Base-by-base conservation (phyloP, 2,888 invertebrate genomes). In the Tetragonula carbonaria region DNA sequence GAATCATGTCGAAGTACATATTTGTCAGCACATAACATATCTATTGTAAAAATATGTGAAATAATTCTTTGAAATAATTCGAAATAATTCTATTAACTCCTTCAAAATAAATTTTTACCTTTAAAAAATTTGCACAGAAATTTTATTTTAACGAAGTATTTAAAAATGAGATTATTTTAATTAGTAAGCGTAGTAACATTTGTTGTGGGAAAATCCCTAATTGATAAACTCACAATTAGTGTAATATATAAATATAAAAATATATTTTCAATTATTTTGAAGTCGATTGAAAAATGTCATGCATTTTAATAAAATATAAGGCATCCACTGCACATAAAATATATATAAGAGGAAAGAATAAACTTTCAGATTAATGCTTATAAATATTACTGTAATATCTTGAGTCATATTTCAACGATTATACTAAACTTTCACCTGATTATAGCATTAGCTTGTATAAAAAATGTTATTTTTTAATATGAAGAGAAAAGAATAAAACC, bases 401-500 rank as follows among this genome's bases (percentile, higher is more conserved):
- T 28, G 55, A 33, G 45, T 28, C 62, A 21, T 16, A 6, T 5
- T 16, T 79, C 51, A 57, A 57, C n/a, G 14, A 55, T 21, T 33
- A 16, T 45, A 38, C 74, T 51, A 80, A 75, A 80, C 55, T 66
- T 51, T 16, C 65, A 38, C n/a, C 13, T 55, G 50, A 76, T 76
- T 68, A 45, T 51, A n/a, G 33, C 59, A 11, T 33, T 71, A 71
- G 50, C 53, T 45, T 57, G 51, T 66, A 51, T 68, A 66, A 62
- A 38, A 72, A 79, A 63, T 71, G 70, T 74, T 79, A 77, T 80
- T 8, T 45, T 45, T 45, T 74, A 78, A 63, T 55, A 72, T 28
- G 75, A 72, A 77, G 74, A 33, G 63, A 28, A 76, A 74, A 74
- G 74, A 73, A 85, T 67, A 68, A 82, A 85, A 80, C 78, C 80